These are phyloP conservation scores for Thamnophis sirtalis DNA, from an alignment of 2,113 vertebrate genomes.

Conservation along the genomic window DNA sequence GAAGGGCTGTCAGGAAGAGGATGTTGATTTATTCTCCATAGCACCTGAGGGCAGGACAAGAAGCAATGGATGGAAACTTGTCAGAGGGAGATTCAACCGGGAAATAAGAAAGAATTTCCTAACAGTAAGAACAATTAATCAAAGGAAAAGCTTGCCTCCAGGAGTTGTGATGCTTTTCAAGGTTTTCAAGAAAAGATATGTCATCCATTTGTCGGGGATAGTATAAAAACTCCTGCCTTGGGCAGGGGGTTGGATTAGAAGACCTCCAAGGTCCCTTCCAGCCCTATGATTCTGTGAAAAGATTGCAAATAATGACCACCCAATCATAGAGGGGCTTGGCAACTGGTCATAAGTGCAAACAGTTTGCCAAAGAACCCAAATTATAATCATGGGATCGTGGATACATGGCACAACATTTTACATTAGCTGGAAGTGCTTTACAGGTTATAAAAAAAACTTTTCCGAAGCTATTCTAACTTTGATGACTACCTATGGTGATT, in stretches of 20 bases:
- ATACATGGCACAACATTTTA: background rate
- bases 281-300: background rate
- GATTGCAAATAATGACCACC: background rate
- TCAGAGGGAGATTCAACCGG: background rate
- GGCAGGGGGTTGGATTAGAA: background rate
- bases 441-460: background rate
- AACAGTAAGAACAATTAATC: background rate
- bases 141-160: background rate
- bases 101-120: background rate
- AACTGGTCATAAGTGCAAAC: no score
- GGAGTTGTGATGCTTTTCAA: background rate
- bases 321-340: background rate
- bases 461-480: background rate
- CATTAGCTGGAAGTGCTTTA: background rate
- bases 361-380: background rate
- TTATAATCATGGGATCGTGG: background rate
- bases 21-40: background rate
- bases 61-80: background rate
- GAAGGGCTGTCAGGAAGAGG: background rate
- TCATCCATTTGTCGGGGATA: background rate
- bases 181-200: background rate
- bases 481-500: no score
- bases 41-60: background rate
- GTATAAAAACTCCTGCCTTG: background rate
- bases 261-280: background rate